Conservation (phyloP, 2,888 invertebrate species). For the Drosophila buzzatii region DNA sequence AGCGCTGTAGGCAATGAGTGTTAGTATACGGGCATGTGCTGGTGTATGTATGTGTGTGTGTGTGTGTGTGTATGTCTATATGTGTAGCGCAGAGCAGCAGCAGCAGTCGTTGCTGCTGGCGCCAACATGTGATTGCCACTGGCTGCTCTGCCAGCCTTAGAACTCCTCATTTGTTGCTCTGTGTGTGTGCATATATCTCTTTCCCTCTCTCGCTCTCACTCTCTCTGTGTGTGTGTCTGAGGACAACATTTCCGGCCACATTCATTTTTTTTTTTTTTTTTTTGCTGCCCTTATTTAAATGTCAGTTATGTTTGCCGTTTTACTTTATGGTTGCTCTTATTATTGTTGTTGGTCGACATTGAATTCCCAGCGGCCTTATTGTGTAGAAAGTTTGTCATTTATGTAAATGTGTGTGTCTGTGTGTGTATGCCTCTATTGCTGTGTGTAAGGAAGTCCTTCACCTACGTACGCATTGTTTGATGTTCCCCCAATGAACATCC, state of each 20-base stretch:
- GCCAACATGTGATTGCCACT: constrained; percentile 67
- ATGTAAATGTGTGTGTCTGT: constrained; percentile 11
- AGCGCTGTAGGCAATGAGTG: not conserved
- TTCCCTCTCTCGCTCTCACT: no score
- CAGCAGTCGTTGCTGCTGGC: constrained; percentile 15
- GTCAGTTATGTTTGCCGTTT: constrained; percentile 65
- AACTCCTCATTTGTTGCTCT: constrained; percentile 22
- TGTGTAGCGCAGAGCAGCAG: constrained; percentile 8
- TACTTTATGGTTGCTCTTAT: constrained; percentile 44
- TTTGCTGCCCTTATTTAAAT: constrained; percentile 59
- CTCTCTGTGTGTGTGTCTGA: constrained; percentile 17
- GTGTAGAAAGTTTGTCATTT: constrained; percentile 43
- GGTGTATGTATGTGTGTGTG: not conserved
- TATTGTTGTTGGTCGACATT: constrained; percentile 25
- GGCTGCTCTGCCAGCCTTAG: constrained; percentile 33
- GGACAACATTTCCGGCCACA: constrained; percentile 51
- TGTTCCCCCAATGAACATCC: not conserved
- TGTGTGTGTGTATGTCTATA: not conserved
- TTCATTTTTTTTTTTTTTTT: constrained; percentile 19
- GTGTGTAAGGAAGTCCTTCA: constrained; percentile 6
- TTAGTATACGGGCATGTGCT: not conserved
- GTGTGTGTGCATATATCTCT: not conserved
- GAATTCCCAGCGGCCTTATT: constrained; percentile 54
- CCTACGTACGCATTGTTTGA: not conserved
- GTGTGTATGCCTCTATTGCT: not conserved